A percentile compares a stretch with the other conserved stretches of the same genome.
Evolutionary conservation across 2,888 invertebrate genomes (phyloP).

Genomic region (Linnaemya vulpina): DNA sequence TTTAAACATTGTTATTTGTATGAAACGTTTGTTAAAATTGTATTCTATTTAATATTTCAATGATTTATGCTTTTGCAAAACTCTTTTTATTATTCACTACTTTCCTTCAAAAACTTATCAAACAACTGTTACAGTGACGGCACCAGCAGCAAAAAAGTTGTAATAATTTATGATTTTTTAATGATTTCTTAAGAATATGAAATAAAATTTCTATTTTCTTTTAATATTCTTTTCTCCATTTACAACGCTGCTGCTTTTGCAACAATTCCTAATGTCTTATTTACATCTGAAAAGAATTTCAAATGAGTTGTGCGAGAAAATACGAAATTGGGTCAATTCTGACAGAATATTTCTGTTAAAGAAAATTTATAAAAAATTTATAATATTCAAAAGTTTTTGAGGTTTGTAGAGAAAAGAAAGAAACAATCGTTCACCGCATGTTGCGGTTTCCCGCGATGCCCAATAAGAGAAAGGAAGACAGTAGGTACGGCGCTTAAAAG

Average conservation of each 20-base stretch:
- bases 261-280: conserved; percentile 57
- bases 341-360: conserved; percentile 50
- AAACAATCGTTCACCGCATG: conserved; percentile 33
- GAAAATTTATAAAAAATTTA: conserved; percentile 16
- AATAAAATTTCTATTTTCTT: conserved; percentile 31
- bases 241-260: conserved; percentile 2
- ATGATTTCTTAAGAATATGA: conserved; percentile 61
- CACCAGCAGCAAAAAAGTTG: conserved; percentile 44
- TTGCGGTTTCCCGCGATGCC: conserved; percentile 42
- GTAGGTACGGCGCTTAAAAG: not conserved
- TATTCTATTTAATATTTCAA: conserved; percentile 37
- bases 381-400: conserved; percentile 29
- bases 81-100: not conserved
- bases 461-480: conserved; percentile 10
- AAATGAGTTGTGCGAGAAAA: conserved; percentile 53
- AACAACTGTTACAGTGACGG: conserved; percentile 8
- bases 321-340: conserved; percentile 65
- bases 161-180: conserved; percentile 66
- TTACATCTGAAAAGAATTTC: conserved; percentile 69
- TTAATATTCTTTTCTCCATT: conserved; percentile 3
- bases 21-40: not conserved
- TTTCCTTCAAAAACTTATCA: not conserved
- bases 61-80: conserved; percentile 20
- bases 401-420: conserved; percentile 19
- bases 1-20: no score